phyloP scores from a whole-genome alignment of 2,888 invertebrate genomes.

The Oscheius sp. region DNA sequence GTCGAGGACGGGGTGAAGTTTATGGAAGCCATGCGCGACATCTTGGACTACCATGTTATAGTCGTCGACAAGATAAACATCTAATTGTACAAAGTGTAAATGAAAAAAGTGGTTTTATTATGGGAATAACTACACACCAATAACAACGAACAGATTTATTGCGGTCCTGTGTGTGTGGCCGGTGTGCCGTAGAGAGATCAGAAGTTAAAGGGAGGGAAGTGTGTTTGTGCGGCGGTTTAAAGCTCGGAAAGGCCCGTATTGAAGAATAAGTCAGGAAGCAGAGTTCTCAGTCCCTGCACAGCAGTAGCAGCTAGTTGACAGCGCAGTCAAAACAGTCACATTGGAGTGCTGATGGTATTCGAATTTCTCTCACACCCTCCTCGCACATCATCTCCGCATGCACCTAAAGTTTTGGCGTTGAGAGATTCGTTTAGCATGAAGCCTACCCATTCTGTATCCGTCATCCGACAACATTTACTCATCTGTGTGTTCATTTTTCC shows the following conservation, averaged over 20 bases:
- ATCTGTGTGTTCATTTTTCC: conserved; percentile 51
- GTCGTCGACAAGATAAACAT: conserved; percentile 63
- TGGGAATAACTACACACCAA: conserved; percentile 8
- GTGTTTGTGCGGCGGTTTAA: conserved; percentile 1
- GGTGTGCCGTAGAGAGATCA: conserved; percentile 3
- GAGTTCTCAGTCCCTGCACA: conserved; percentile 29
- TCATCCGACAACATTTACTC: conserved; percentile 63
- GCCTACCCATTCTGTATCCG: conserved; percentile 60
- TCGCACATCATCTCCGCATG: conserved; percentile 57
- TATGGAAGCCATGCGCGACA: conserved; percentile 60
- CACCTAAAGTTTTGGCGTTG: conserved; percentile 50
- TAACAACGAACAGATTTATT: conserved; percentile 36
- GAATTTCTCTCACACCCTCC: conserved; percentile 50
- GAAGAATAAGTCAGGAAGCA: conserved; percentile 29
- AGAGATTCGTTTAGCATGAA: background rate
- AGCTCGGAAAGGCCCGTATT: conserved; percentile 35
- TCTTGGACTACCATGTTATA: conserved; percentile 61
- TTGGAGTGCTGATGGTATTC: conserved; percentile 63
- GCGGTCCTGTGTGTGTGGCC: conserved; percentile 15
- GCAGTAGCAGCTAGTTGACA: background rate
- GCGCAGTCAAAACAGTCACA: conserved; percentile 67
- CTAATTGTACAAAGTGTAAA: conserved; percentile 18
- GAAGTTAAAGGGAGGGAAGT: conserved; percentile 14
- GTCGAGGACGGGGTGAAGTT: conserved; percentile 57
- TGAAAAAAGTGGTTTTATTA: background rate